These are phyloP conservation scores for Gallinago paraguaiae DNA, from an alignment of 2,113 vertebrate species.

Conservation along the genomic window DNA sequence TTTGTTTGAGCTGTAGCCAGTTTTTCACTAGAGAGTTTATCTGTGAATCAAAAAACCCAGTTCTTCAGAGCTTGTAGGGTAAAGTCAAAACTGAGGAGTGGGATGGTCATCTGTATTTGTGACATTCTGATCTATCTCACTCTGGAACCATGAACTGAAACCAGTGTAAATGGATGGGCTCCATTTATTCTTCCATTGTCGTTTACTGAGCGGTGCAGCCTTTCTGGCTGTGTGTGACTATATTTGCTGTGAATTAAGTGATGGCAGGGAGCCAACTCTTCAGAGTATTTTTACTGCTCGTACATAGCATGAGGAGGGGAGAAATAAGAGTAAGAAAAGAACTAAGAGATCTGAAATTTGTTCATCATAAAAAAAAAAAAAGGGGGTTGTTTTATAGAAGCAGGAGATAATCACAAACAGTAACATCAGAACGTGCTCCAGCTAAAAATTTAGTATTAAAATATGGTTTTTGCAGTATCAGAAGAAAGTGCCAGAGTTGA, in stretches of 20 bases:
- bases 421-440: background rate
- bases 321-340: background rate
- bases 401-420: background rate
- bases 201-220: background rate
- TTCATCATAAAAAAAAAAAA: background rate
- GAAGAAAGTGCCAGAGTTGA: background rate
- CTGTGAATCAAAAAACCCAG: background rate
- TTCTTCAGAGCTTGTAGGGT: background rate
- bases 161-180: background rate
- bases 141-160: background rate
- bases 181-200: fast-evolving
- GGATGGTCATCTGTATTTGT: background rate
- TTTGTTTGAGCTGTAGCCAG: background rate
- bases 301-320: background rate
- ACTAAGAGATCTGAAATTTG: background rate
- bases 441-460: background rate
- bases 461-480: background rate
- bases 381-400: background rate
- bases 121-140: background rate
- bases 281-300: background rate
- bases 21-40: background rate
- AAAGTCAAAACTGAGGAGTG: background rate
- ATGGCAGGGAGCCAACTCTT: background rate
- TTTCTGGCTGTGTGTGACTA: background rate
- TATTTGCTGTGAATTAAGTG: background rate